A percentile compares a stretch with the other conserved stretches of the same genome.
These are phyloP conservation scores for Synaphobranchus kaupii DNA, from an alignment of 2,797 vertebrate genomes.

Conservation along the genomic window DNA sequence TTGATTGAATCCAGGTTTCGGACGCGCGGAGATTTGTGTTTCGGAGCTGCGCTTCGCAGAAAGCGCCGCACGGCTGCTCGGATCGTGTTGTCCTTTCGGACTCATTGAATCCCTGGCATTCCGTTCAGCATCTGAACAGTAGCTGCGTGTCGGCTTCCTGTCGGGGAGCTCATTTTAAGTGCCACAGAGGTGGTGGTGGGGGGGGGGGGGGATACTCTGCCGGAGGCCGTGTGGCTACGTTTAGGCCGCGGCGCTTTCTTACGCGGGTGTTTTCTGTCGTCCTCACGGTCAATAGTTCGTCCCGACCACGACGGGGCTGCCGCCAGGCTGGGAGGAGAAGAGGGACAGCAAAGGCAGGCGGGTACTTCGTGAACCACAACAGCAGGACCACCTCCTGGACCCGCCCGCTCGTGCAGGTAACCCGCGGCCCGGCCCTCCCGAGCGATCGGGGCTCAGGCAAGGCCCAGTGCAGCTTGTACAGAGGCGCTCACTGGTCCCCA, in stretches of 20 bases:
- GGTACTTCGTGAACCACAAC: constrained; percentile 91
- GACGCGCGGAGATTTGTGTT: not conserved
- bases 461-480: too few relatives aligned
- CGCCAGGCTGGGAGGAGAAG: constrained; percentile 93
- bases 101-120: not conserved
- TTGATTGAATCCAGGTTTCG: not conserved
- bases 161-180: not conserved
- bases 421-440: too few relatives aligned
- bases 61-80: not conserved
- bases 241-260: not conserved
- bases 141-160: not conserved
- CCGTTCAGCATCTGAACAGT: not conserved
- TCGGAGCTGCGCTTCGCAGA: not conserved
- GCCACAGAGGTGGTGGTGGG: not conserved
- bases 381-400: constrained; percentile 90
- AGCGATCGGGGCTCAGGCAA: too few relatives aligned
- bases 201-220: not conserved
- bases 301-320: constrained; percentile 84
- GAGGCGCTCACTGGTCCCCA: not conserved
- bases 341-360: constrained; percentile 87
- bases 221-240: not conserved
- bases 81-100: not conserved
- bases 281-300: constrained; percentile 71
- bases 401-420: constrained; percentile 85
- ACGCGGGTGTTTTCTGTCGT: not conserved